Evolutionary conservation across 53 echinoderm and acorn worm genomes (phyloP), one percentile per base, ranked within the genome.

Genomic region (Pentamera pediparva): DNA sequence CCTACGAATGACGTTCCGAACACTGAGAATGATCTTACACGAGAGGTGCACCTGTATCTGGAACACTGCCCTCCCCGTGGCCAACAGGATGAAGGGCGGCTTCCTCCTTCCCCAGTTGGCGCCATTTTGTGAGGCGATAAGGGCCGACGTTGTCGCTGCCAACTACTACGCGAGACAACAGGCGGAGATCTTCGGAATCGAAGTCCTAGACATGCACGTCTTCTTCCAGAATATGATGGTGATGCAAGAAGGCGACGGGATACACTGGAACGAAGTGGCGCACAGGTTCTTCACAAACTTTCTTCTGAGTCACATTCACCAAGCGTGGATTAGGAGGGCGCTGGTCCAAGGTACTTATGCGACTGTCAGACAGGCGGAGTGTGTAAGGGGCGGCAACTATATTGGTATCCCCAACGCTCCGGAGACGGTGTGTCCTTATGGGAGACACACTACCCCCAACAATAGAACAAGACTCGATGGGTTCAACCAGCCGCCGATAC

Each of bases 51-150:
- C 85, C 7, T 65, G 87, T 57, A 54, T 92, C 51, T 92, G 92
- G 92, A 92, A 88, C 70, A 92, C 92, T 15, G 81, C 92, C 6
- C 61, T 88, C n/a, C 88, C 92, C 0, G 88, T 92, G 18, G 77
- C 88, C 15, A 45, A 54, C 21, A 81, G 82, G 8, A 88, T 92
- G 75, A 81, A 61, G 32, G 88, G 88, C 13, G 92, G 88, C 4
- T 92, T 92, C 60, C 54, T 92, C 6, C 78, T 88, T 0, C 92
- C 92, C 0, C 82, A 92, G 64, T 55, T 92, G 11, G 55, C 74
- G 45, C 76, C 74, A 22, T 56, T 92, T 56, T 63, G 74, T 1
- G 73, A 81, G 34, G 78, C 82, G 1, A 48, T 92, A 15, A 76
- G 88, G 4, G 29, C 71, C 20, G 85, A 92, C 25, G 75, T 92